Percentiles rank a stretch among this genome's conserved stretches.
These are phyloP conservation scores for Lacanobia wlatinum DNA, from an alignment of 2,888 invertebrate species.

Conservation along the genomic window DNA sequence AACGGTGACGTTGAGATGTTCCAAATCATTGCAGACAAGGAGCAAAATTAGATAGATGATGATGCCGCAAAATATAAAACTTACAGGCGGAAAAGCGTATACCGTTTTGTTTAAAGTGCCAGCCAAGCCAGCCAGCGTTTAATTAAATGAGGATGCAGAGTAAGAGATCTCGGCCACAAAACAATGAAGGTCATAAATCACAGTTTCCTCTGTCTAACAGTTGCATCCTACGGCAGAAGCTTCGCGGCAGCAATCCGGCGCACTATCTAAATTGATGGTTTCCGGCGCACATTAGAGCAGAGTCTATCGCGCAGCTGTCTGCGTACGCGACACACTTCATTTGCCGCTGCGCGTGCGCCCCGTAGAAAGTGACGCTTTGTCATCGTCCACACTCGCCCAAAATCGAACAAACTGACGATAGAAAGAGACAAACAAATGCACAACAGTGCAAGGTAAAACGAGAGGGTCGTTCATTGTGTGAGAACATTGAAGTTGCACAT, in stretches of 20 bases:
- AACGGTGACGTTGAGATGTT: slow-evolving; percentile 54
- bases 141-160: slow-evolving; percentile 79
- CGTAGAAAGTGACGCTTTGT: slow-evolving; percentile 89
- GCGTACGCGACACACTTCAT: slow-evolving; percentile 89
- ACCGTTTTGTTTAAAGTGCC: slow-evolving; percentile 60
- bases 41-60: slow-evolving; percentile 17
- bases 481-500: slow-evolving; percentile 71
- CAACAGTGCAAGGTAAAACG: slow-evolving; percentile 61
- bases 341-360: slow-evolving; percentile 87
- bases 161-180: slow-evolving; percentile 83
- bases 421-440: slow-evolving; percentile 71
- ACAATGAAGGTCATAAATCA: slow-evolving; percentile 90
- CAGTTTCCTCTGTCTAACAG: slow-evolving; percentile 87
- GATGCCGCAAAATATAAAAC: background rate
- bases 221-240: slow-evolving; percentile 87
- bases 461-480: slow-evolving; percentile 68
- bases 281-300: slow-evolving; percentile 88
- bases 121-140: slow-evolving; percentile 71
- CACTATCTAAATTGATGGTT: slow-evolving; percentile 90
- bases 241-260: slow-evolving; percentile 87
- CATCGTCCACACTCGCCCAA: slow-evolving; percentile 82
- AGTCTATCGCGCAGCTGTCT: slow-evolving; percentile 88
- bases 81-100: slow-evolving; percentile 6
- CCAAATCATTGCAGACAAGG: slow-evolving; percentile 61
- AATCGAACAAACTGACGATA: slow-evolving; percentile 79